phyloP scores from a whole-genome alignment of 2,797 vertebrate genomes.

The Mustela erminea region DNA sequence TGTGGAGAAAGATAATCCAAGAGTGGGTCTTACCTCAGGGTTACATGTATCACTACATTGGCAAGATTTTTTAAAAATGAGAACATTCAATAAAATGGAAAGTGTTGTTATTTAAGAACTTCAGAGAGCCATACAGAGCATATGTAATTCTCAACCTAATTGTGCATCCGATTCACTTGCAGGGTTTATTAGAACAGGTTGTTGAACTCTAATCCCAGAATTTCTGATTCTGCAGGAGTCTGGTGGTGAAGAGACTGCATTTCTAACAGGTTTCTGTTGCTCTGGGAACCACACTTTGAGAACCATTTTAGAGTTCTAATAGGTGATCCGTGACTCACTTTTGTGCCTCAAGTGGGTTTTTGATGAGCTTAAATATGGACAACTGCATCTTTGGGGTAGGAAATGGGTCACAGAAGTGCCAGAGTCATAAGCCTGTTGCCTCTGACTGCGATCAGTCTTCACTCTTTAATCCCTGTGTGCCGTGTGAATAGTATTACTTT shows the following conservation, averaged over 20 bases:
- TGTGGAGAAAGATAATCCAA: neutral
- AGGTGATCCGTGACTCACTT: neutral
- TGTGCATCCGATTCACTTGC: neutral
- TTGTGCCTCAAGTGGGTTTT: neutral
- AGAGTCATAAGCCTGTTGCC: neutral
- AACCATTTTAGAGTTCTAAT: neutral
- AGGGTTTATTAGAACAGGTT: neutral
- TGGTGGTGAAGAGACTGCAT: neutral
- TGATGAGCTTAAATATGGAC: slow-evolving; percentile 10
- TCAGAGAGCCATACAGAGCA: neutral
- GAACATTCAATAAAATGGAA: neutral
- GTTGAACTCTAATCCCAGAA: neutral
- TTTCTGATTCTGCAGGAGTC: neutral
- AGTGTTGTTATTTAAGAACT: neutral
- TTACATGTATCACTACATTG: neutral
- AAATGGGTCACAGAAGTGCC: neutral
- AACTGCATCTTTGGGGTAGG: neutral
- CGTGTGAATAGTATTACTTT: neutral
- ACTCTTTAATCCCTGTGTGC: neutral
- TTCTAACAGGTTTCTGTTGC: neutral
- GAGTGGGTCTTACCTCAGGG: neutral
- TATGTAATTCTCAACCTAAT: neutral
- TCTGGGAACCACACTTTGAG: neutral
- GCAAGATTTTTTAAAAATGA: neutral
- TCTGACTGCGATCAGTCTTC: neutral